These are phyloP conservation scores for Clarias gariepinus DNA, from an alignment of 2,113 vertebrate genomes.

Conservation along the genomic window DNA sequence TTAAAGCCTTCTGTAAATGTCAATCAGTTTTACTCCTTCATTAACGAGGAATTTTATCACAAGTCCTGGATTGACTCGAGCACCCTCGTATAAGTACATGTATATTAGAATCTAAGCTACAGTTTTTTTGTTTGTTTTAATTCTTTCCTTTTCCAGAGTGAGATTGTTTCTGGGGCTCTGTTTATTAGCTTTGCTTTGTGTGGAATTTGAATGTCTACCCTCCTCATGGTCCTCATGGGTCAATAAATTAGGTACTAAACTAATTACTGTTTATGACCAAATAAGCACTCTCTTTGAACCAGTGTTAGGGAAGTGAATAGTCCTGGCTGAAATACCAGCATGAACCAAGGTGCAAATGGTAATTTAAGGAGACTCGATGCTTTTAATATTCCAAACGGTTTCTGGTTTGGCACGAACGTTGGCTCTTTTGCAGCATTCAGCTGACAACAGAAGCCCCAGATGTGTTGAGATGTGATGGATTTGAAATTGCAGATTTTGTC, in stretches of 20 bases:
- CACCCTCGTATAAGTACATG: no score
- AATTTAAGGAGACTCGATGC: not conserved
- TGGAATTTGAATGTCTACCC: not conserved
- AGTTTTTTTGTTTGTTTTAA: no score
- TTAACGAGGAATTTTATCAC: no score
- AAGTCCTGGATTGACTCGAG: no score
- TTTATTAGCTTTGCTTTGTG: not conserved
- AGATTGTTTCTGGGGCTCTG: not conserved
- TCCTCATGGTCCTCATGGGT: not conserved
- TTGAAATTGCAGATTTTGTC: constrained; percentile 23
- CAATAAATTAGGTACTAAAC: not conserved
- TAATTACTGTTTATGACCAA: not conserved
- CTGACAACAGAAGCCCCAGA: constrained; percentile 24
- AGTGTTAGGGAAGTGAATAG: not conserved
- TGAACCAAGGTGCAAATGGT: not conserved
- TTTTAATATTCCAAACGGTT: not conserved
- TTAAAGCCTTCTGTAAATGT: no score
- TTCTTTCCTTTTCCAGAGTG: not conserved
- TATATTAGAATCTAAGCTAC: no score
- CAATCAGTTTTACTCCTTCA: no score
- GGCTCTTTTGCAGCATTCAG: not conserved
- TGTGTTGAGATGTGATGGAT: constrained; percentile 20
- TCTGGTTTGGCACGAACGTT: not conserved
- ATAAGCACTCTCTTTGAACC: not conserved
- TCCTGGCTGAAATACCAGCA: not conserved